Percentiles rank a stretch among this genome's conserved stretches.
These are phyloP conservation scores for Caenorhabditis sp. DNA, from an alignment of 2,888 invertebrate genomes.

Conservation along the genomic window DNA sequence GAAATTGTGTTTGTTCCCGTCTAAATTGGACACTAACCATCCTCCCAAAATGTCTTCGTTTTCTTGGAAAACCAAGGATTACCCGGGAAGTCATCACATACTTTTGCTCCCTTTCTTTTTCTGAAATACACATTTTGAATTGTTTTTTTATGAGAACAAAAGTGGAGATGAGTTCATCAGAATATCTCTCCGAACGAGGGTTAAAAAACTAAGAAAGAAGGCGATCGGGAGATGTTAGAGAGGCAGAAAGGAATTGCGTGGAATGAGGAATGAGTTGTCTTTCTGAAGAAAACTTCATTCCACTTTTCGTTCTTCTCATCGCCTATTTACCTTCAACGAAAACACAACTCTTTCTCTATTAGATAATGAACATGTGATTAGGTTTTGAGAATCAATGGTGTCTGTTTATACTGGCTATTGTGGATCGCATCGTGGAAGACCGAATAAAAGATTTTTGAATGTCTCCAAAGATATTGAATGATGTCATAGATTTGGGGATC, in stretches of 20 bases:
- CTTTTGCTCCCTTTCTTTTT: neutral
- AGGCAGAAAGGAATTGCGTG: conserved; percentile 31
- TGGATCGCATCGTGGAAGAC: too few species aligned
- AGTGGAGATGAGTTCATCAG: neutral
- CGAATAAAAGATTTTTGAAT: too few species aligned
- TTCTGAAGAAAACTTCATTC: conserved; percentile 6
- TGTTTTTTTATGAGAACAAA: neutral
- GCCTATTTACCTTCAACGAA: neutral
- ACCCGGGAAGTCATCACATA: neutral
- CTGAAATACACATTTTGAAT: too few species aligned
- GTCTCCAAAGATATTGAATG: neutral
- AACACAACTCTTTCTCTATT: neutral
- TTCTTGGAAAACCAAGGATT: conserved; percentile 31
- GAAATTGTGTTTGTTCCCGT: conserved; percentile 12
- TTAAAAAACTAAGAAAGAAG: conserved; percentile 2
- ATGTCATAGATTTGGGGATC: neutral
- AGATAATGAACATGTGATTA: neutral
- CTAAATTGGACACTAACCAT: conserved; percentile 25
- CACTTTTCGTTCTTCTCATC: conserved; percentile 13
- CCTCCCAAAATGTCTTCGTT: neutral
- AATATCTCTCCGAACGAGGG: conserved; percentile 4
- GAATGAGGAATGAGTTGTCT: conserved; percentile 41
- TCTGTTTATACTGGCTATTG: neutral
- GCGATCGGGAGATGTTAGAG: neutral
- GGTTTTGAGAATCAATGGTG: neutral